Evolutionary conservation across 1,140 invertebrate genomes (phyloP), one percentile per base, ranked within the genome.

Genomic region (Zaprionus ghesquierei): DNA sequence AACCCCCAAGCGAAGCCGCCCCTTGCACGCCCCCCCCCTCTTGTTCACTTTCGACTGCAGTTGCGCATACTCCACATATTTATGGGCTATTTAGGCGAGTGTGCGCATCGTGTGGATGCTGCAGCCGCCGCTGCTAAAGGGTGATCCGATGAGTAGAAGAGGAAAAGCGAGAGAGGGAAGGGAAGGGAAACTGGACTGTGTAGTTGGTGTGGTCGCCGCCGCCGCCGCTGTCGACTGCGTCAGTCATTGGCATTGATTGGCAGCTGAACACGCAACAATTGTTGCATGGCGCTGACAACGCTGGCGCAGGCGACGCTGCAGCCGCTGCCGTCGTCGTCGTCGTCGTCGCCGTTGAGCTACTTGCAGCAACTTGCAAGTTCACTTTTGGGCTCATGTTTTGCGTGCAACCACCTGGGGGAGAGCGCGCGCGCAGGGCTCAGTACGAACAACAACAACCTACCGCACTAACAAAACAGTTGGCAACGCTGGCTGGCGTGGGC

Each of bases 61-160:
- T 63, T 77, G 81, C 72, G 84, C 82, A 87, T 87, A 89, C 82
- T 87, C 84, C 84, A 89, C 82, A 87, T 87, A 86, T 86, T 86
- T 86, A 86, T 86, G 82, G 82, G 82, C 82, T 79, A 82, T 86
- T 86, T 86, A 87, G 77, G 82, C 79, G 75, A 82, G 77, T 69
- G 73, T 72, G 72, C 79, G 81, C 74, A 73, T 80, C 73, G 69
- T 69, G 66, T 72, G 79, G 82, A 87, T 82, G 84, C 77, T 75
- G 79, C n/a, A n/a, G n/a, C 51, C 74, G 46, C 51, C 44, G 55
- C 51, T 44, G 50, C 23, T 46, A 35, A 41, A 18, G 9, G 23
- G 25, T 13, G 35, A 38, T 38, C 5, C 6, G n/a, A 6, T 2
- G n/a, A 23, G n/a, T 2, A 2, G 60, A 0, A n/a, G n/a, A n/a